A percentile compares a stretch with the other conserved stretches of the same genome.
These are phyloP conservation scores for Notocelia uddmanniana DNA, from an alignment of 2,888 invertebrate genomes.

Conservation along the genomic window DNA sequence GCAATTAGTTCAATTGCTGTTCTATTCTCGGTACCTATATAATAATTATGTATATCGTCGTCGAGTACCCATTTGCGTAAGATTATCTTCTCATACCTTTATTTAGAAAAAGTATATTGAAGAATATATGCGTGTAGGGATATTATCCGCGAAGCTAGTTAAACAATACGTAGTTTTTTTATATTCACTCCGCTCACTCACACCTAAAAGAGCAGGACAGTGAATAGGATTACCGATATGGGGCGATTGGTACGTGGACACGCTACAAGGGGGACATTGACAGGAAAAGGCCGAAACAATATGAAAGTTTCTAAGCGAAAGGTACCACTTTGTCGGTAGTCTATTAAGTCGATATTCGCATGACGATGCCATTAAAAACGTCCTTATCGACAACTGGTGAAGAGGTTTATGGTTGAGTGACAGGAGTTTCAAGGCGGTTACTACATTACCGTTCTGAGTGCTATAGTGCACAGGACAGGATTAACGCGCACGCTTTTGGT, in stretches of 20 bases:
- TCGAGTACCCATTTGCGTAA: no score
- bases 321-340: neutral
- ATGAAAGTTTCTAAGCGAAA: constrained; percentile 55
- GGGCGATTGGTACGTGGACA: constrained; percentile 75
- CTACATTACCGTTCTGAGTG: constrained; percentile 2
- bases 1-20: no score
- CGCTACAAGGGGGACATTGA: constrained; percentile 63
- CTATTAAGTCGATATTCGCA: neutral
- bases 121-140: no score
- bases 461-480: neutral
- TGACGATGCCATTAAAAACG: neutral
- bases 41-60: no score
- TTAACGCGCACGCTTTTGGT: constrained; percentile 25
- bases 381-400: neutral
- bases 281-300: neutral
- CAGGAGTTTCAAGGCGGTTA: constrained; percentile 54
- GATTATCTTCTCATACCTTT: no score
- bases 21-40: no score
- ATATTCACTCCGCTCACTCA: constrained; percentile 11
- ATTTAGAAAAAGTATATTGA: no score
- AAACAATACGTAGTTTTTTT: neutral
- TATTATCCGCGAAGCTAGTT: neutral
- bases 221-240: constrained; percentile 63
- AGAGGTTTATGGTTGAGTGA: neutral
- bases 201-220: constrained; percentile 33